Percentiles rank a stretch among this genome's conserved stretches.
Conservation (phyloP, 1,140 invertebrate genomes). For the Chironomus tepperi region DNA sequence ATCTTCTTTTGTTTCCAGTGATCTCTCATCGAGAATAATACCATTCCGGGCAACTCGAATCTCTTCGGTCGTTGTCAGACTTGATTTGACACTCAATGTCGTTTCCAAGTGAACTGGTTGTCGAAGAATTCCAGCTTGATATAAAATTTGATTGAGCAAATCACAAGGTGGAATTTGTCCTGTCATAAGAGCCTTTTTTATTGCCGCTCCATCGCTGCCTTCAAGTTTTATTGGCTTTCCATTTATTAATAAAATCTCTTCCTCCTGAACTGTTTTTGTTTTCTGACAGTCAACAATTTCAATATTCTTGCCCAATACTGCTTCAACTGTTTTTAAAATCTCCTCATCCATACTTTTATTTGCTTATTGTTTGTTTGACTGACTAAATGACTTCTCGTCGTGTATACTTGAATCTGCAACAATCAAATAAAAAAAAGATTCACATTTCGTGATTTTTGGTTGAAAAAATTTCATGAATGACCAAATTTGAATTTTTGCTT, state of each 20-base stretch:
- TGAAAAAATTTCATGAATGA: neutral
- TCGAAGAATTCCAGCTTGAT: slow-evolving; percentile 55
- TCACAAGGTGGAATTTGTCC: slow-evolving; percentile 64
- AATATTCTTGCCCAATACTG: slow-evolving; percentile 62
- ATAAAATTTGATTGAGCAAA: slow-evolving; percentile 61
- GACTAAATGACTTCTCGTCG: too few relatives aligned
- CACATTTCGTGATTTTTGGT: neutral
- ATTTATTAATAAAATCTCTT: slow-evolving; percentile 66
- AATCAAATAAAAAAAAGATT: neutral
- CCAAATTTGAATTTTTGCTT: neutral
- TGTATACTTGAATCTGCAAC: slow-evolving; percentile 20
- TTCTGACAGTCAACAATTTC: slow-evolving; percentile 70
- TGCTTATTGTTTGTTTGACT: too few relatives aligned
- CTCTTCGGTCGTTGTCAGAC: slow-evolving; percentile 62
- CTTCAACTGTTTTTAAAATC: slow-evolving; percentile 68
- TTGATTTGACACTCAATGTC: slow-evolving; percentile 61
- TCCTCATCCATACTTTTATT: slow-evolving; percentile 55
- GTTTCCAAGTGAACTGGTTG: slow-evolving; percentile 64
- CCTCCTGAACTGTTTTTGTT: slow-evolving; percentile 59
- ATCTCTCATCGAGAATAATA: slow-evolving; percentile 59
- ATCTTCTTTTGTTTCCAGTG: slow-evolving; percentile 62
- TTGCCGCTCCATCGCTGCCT: slow-evolving; percentile 57
- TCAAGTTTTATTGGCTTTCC: slow-evolving; percentile 61
- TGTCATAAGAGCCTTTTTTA: slow-evolving; percentile 58
- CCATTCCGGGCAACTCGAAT: slow-evolving; percentile 60